A percentile compares a stretch with the other conserved stretches of the same genome.
phyloP scores from a whole-genome alignment of 2,888 invertebrate species.

The Gnatocerus cornutus region DNA sequence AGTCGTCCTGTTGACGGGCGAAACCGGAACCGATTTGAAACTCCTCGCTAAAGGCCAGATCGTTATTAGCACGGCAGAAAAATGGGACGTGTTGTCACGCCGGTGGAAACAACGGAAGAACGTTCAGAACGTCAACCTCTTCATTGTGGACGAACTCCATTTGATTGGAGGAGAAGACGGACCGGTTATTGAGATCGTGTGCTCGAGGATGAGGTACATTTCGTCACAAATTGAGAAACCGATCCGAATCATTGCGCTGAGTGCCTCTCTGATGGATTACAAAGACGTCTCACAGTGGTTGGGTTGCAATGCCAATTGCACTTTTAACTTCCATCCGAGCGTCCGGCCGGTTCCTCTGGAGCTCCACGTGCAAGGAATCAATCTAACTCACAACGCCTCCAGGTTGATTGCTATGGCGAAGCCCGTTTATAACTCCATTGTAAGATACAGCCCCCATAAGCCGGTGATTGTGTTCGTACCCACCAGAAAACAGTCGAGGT shows the following conservation, averaged over 20 bases:
- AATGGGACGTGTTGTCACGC: conserved; percentile 98
- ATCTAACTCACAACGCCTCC: conserved; percentile 97
- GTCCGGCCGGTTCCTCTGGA: conserved; percentile 96
- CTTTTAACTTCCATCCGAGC: conserved; percentile 99
- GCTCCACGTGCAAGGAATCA: conserved; percentile 97
- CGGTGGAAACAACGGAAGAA: conserved; percentile 99
- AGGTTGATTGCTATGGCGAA: conserved; percentile 98
- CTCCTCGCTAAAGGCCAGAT: conserved; percentile 93
- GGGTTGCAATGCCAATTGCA: conserved; percentile 92
- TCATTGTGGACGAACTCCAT: conserved; percentile 97
- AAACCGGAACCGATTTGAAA: conserved; percentile 97
- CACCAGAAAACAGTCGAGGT: conserved; percentile 89
- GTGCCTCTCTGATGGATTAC: conserved; percentile 95
- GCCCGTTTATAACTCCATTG: conserved; percentile 95
- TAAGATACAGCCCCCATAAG: conserved; percentile 86
- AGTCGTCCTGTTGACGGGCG: conserved; percentile 95
- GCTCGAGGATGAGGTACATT: conserved; percentile 95
- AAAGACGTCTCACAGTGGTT: conserved; percentile 97
- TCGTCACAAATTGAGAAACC: conserved; percentile 93
- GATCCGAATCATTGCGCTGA: conserved; percentile 94
- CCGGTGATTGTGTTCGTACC: conserved; percentile 95
- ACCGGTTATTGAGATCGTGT: conserved; percentile 95
- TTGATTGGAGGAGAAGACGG: conserved; percentile 92
- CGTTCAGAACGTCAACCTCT: conserved; percentile 96
- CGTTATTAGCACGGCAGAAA: conserved; percentile 97